Evolutionary conservation across 1,140 invertebrate species (phyloP).

Genomic region (Pseudachorutes palmiensis): DNA sequence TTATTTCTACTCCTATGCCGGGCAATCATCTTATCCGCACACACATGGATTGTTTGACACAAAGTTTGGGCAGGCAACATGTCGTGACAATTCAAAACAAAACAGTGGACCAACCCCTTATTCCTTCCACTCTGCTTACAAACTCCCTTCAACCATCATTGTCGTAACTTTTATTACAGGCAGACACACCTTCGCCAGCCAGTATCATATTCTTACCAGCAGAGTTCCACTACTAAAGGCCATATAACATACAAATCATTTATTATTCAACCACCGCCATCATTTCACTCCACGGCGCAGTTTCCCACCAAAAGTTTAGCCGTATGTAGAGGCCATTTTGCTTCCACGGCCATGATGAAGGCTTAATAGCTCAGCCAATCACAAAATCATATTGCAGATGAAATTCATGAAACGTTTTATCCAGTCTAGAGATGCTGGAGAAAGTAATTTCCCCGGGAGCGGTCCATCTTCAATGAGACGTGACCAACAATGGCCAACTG

Average conservation of each 20-base stretch:
- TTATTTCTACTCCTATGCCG: no score
- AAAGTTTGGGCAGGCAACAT: conserved; percentile 3
- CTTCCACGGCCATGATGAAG: no score
- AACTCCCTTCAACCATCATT: not conserved
- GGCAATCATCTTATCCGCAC: conserved; percentile 4
- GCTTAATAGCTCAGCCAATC: no score
- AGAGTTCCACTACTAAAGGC: no score
- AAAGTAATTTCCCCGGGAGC: no score
- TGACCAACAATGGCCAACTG: no score
- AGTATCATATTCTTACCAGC: conserved; percentile 5
- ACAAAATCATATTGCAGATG: no score
- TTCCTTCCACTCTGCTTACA: not conserved
- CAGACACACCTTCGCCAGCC: conserved; percentile 11
- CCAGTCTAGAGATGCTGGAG: no score
- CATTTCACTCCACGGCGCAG: not conserved
- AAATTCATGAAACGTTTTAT: no score
- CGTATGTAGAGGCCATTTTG: no score
- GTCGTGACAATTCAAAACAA: conserved; percentile 18
- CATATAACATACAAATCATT: conserved; percentile 19
- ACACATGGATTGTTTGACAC: conserved; percentile 10
- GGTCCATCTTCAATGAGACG: no score
- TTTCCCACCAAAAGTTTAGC: not conserved
- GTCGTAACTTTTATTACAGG: conserved; percentile 7
- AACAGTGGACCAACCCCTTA: not conserved
- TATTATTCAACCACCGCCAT: conserved; percentile 11